phyloP scores from a whole-genome alignment of 2,888 invertebrate genomes.

The Acrobasis suavella region DNA sequence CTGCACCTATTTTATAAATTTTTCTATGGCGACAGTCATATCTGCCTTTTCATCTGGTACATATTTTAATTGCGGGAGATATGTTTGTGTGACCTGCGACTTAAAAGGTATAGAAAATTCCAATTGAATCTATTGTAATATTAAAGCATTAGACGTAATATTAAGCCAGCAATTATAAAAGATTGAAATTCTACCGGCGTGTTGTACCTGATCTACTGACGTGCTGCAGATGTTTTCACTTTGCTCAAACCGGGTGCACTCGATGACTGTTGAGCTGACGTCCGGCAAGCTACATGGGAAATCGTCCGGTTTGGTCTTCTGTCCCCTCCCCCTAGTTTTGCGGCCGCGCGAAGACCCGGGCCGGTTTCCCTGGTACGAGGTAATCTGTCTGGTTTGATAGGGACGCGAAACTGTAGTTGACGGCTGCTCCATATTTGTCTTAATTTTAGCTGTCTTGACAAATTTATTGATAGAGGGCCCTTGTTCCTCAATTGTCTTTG shows the following conservation, averaged over 20 bases:
- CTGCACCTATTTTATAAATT: no score
- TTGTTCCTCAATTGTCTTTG: constrained; percentile 31
- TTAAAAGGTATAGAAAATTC: no score
- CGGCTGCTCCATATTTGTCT: background rate
- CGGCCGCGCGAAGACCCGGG: constrained; percentile 31
- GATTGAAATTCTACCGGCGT: no score
- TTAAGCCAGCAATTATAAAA: background rate
- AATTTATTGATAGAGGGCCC: constrained; percentile 26
- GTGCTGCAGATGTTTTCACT: background rate
- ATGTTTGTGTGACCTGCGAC: no score
- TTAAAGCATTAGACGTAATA: background rate
- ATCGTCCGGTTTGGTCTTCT: constrained; percentile 9
- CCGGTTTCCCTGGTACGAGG: constrained; percentile 33
- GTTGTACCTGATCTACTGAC: no score
- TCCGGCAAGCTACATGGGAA: background rate
- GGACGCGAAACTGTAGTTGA: background rate
- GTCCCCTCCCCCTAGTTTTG: constrained; percentile 30
- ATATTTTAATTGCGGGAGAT: no score
- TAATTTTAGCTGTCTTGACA: background rate
- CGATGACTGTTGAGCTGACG: background rate
- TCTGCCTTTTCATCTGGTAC: no score
- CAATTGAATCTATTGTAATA: no score
- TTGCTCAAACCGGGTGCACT: background rate
- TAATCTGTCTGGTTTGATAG: background rate
- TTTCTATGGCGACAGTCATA: no score